A percentile compares a stretch with the other conserved stretches of the same genome.
Conservation (phyloP, 1,140 invertebrate genomes). For the Lethocerus indicus region DNA sequence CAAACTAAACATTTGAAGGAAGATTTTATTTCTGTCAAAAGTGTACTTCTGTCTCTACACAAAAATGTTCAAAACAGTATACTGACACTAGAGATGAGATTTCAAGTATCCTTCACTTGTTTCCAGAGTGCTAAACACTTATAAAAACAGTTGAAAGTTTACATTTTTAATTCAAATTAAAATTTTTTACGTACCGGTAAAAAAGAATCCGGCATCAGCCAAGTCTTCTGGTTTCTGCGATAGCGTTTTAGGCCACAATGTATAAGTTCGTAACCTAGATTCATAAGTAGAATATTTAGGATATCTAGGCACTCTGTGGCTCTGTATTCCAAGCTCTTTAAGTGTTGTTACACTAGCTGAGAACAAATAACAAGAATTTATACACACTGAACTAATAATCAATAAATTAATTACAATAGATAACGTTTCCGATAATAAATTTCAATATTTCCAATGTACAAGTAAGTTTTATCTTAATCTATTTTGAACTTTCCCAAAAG, state of each 20-base stretch:
- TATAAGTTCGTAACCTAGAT: constrained; percentile 42
- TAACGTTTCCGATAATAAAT: too few species aligned
- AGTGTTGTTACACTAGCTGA: constrained; percentile 28
- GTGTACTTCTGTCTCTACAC: too few species aligned
- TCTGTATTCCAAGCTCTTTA: constrained; percentile 40
- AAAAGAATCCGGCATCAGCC: constrained; percentile 61
- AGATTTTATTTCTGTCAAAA: too few species aligned
- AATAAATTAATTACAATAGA: too few species aligned
- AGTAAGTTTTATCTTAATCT: too few species aligned
- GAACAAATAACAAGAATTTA: constrained; percentile 5
- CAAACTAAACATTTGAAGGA: too few species aligned
- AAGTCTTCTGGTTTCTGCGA: constrained; percentile 45
- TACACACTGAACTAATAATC: too few species aligned
- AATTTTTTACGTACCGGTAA: constrained; percentile 30
- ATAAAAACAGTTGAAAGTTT: constrained; percentile 1
- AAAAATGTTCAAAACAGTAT: too few species aligned
- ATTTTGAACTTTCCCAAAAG: too few species aligned
- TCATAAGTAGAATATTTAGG: constrained; percentile 41
- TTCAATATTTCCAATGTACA: too few species aligned
- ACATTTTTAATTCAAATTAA: not conserved
- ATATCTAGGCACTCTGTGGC: constrained; percentile 38
- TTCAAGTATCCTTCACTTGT: too few species aligned
- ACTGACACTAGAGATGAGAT: too few species aligned
- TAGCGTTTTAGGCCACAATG: constrained; percentile 38
- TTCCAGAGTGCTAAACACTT: not conserved